Percentiles rank a stretch among this genome's conserved stretches.
phyloP scores from a whole-genome alignment of 2,113 vertebrate genomes.

The Labeo rohita region DNA sequence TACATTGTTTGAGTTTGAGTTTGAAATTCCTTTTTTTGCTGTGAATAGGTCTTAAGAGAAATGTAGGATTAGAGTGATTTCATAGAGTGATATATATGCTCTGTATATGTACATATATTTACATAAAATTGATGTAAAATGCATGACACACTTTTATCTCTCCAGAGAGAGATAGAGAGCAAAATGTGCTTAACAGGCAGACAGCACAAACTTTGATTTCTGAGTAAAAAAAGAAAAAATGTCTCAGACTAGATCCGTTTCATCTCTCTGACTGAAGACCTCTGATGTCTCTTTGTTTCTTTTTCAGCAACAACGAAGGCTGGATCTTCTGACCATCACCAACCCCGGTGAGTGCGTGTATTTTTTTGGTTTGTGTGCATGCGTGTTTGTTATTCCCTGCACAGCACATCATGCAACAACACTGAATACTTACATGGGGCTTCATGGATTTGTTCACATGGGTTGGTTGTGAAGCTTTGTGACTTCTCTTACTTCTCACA shows the following conservation, averaged over 20 bases:
- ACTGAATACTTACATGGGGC: neutral
- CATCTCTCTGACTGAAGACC: constrained; percentile 9
- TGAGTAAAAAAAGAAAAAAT: neutral
- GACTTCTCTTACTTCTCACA: neutral
- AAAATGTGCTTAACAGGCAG: constrained; percentile 27
- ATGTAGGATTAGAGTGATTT: neutral
- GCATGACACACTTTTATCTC: constrained; percentile 25
- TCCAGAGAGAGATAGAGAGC: constrained; percentile 18
- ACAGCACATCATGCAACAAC: neutral
- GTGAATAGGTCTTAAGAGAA: neutral
- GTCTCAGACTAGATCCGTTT: neutral
- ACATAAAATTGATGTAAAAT: constrained; percentile 15
- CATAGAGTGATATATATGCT: neutral
- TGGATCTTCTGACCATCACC: constrained; percentile 97
- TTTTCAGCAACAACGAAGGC: constrained; percentile 91
- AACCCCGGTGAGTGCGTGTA: constrained; percentile 82
- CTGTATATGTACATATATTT: constrained; percentile 23
- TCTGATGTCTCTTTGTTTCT: constrained; percentile 57
- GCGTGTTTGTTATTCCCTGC: neutral
- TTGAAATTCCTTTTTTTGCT: neutral
- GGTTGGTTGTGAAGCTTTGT: neutral
- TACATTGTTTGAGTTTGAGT: neutral
- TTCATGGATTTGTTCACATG: neutral
- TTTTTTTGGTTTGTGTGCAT: constrained; percentile 20
- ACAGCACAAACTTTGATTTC: constrained; percentile 11